Percentiles rank a stretch among this genome's conserved stretches.
Conservation (phyloP, 37 sponge, comb jelly and placozoan species). For the Mnemiopsis leidyi region DNA sequence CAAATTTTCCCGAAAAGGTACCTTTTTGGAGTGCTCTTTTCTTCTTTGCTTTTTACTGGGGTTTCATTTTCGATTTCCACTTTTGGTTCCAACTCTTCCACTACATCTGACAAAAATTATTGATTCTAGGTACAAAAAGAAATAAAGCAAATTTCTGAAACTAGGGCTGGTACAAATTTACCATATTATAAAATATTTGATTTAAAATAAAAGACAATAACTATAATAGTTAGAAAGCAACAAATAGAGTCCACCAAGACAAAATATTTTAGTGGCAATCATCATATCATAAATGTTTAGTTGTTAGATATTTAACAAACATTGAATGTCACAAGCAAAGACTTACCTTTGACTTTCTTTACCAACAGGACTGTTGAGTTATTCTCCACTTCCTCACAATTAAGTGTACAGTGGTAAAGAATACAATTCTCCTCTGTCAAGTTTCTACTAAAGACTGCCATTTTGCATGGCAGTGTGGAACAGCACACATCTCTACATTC, state of each 20-base stretch:
- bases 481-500: constrained; percentile 2
- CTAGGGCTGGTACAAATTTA: too few species aligned
- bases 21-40: neutral
- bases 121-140: too few species aligned
- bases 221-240: too few species aligned
- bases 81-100: constrained; percentile 7
- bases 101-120: neutral
- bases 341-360: neutral
- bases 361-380: neutral
- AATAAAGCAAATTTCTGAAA: neutral
- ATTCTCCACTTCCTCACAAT: neutral
- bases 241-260: too few species aligned
- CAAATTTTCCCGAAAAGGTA: too few species aligned
- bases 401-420: neutral
- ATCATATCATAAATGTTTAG: too few species aligned
- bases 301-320: too few species aligned
- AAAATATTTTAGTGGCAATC: too few species aligned
- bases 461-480: neutral
- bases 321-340: too few species aligned
- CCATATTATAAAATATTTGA: too few species aligned
- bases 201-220: too few species aligned
- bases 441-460: neutral
- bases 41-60: neutral
- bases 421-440: neutral
- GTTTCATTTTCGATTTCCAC: neutral